phyloP scores from a whole-genome alignment of 2,888 invertebrate genomes.

The Liopterus haemorrhoidalis region DNA sequence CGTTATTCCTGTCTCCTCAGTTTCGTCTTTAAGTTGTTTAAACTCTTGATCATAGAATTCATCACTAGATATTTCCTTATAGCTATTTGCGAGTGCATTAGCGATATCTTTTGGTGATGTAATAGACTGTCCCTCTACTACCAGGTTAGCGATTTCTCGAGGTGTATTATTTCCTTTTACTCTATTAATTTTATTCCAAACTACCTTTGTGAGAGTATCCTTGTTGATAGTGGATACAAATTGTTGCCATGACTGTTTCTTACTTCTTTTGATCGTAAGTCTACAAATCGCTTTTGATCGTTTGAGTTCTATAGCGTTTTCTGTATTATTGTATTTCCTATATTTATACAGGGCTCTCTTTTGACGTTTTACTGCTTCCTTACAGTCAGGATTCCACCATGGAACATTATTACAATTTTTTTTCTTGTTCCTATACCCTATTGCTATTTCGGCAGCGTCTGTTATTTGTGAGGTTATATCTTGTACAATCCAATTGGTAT shows the following conservation, averaged over 20 bases:
- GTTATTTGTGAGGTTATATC: constrained; percentile 6
- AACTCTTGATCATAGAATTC: not conserved
- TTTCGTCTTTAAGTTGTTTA: constrained; percentile 3
- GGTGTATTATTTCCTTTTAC: not conserved
- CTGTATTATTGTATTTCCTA: constrained; percentile 4
- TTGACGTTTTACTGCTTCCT: not conserved
- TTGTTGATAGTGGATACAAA: constrained; percentile 1
- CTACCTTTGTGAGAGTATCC: not conserved
- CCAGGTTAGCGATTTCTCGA: no score
- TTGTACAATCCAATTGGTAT: not conserved
- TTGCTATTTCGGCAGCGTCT: constrained; percentile 1
- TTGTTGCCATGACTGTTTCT: constrained; percentile 4
- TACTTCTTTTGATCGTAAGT: not conserved
- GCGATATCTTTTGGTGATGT: not conserved
- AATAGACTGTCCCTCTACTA: not conserved
- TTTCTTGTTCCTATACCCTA: not conserved
- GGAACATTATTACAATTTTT: not conserved
- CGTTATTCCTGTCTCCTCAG: not conserved
- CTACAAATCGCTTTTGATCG: not conserved
- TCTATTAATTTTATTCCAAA: not conserved
- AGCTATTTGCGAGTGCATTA: not conserved
- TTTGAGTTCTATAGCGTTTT: not conserved
- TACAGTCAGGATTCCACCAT: constrained; percentile 7
- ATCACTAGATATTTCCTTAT: constrained; percentile 2
- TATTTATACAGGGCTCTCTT: constrained; percentile 3